Percentiles rank a stretch among this genome's conserved stretches.
Evolutionary conservation across 2,888 invertebrate species (phyloP).

Genomic region (Rapana venosa): DNA sequence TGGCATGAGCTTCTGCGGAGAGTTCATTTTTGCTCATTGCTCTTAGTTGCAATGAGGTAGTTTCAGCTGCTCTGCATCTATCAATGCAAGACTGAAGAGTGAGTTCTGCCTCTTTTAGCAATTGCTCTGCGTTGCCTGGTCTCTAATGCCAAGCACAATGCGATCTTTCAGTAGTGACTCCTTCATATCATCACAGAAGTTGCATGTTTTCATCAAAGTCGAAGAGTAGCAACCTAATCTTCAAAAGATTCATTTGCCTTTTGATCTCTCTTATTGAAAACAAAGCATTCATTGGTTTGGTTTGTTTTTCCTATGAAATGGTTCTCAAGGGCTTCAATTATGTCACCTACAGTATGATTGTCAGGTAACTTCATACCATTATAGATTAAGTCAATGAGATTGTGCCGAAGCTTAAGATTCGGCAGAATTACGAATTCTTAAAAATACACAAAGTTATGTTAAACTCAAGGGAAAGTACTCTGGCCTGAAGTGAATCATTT

Average conservation of each 20-base stretch:
- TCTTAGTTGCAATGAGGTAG: conserved; percentile 32
- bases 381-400: too few relatives aligned
- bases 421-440: too few relatives aligned
- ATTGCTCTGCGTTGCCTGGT: conserved; percentile 21
- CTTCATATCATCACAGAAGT: conserved; percentile 49
- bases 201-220: conserved; percentile 48
- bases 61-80: conserved; percentile 37
- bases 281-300: not conserved
- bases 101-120: conserved; percentile 40
- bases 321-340: not conserved
- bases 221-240: conserved; percentile 28
- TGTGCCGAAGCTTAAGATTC: too few relatives aligned
- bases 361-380: not conserved
- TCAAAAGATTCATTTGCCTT: conserved; percentile 15
- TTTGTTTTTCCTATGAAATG: conserved; percentile 14
- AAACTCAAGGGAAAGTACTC: too few relatives aligned
- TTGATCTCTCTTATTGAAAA: conserved; percentile 30
- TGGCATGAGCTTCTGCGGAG: not conserved
- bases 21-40: conserved; percentile 11
- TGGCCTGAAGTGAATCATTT: too few relatives aligned
- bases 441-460: too few relatives aligned
- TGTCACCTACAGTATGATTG: not conserved
- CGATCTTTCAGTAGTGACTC: conserved; percentile 47
- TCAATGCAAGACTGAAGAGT: conserved; percentile 43
- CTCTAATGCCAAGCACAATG: conserved; percentile 41